phyloP scores from a whole-genome alignment of 2,113 vertebrate species.

The Pachyramphus minor region DNA sequence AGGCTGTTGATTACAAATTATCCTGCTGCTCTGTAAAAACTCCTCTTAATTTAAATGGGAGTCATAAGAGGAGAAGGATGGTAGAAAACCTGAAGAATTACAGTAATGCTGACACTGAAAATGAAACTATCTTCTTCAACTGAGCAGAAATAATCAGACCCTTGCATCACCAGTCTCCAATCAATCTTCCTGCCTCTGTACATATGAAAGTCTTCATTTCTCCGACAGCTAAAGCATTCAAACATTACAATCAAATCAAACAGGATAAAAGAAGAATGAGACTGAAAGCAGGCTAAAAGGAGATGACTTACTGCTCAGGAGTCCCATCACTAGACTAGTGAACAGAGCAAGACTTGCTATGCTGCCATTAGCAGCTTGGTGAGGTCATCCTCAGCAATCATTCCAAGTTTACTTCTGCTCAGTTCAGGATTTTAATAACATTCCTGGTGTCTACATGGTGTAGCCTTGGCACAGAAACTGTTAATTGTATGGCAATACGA shows the following conservation, averaged over 20 bases:
- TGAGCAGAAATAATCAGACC: not conserved
- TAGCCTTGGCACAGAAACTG: not conserved
- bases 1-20: not conserved
- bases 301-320: not conserved
- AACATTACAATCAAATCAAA: not conserved
- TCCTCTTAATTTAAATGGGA: not conserved
- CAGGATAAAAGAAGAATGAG: not conserved
- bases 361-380: rapidly evolving
- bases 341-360: not conserved
- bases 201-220: not conserved
- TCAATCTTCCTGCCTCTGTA: not conserved
- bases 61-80: not conserved
- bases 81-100: not conserved
- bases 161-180: not conserved
- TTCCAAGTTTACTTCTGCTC: not conserved
- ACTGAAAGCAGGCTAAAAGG: not conserved
- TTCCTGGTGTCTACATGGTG: not conserved
- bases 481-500: not conserved
- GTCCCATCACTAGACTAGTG: not conserved
- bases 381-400: not conserved
- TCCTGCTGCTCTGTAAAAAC: not conserved
- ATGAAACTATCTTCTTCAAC: not conserved
- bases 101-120: not conserved
- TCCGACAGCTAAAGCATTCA: not conserved
- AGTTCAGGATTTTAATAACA: not conserved